Base-by-base conservation (phyloP, 2,888 invertebrate species). In the Prosapia bicincta region DNA sequence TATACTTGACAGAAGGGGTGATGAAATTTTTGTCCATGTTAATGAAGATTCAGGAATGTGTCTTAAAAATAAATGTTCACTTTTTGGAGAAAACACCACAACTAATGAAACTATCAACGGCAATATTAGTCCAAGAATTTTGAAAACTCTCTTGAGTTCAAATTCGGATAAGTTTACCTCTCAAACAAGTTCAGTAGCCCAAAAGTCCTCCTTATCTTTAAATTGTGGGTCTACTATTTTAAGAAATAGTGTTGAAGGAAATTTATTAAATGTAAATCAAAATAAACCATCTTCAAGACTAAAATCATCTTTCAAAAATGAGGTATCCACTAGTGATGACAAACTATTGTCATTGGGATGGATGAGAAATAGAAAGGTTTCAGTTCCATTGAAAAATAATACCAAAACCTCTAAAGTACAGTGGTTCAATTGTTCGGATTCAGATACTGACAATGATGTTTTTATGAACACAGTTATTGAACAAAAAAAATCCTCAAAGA, bases 371-470 rank as follows among this genome's bases (percentile, higher is more conserved):
- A 54, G 54, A 54, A 20, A 6, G 20, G 20, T 10, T 20, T 54
- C 54, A 54, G 20, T 20, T 54, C 20, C 20, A 20, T 54, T 54
- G 3, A 54, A 54, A 54, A 20, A 13, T 20, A 20, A 20, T 20
- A 2, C 54, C 5, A 1, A 6, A 38, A 2, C 20, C 20, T 54
- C n/a, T 20, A 10, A 9, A 38, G 3, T 54, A 3, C 20, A 54
- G 2, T 54, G 54, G n/a, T 54, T 54, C 9, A 54, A 71, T 20
- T n/a, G 26, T 25, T 13, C 30, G 0, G 69, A 74, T 69, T 74
- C 74, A 65, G 65, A 74, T 26, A 69, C 74, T 28, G 26, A 74
- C 30, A 69, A 66, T 65, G 69, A 69, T 69, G 25, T 74, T n/a
- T 74, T 74, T 69, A 26, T 65, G n/a, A 74, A 23, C 9, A 13